Percentiles rank a stretch among this genome's conserved stretches.
Conservation (phyloP, 2,888 invertebrate species). For the Esperia sulphurella region DNA sequence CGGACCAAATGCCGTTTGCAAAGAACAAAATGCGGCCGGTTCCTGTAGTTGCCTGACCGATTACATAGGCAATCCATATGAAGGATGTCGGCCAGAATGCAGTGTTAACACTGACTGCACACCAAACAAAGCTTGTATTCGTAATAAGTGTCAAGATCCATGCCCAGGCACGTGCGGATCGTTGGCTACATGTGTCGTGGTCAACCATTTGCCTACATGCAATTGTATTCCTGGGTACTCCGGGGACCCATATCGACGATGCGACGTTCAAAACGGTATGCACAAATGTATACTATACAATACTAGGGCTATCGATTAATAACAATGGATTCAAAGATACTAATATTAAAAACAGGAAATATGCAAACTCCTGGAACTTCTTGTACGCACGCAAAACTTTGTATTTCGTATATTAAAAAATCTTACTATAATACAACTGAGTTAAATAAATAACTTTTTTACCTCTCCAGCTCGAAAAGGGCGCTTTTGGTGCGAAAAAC, state of each 20-base stretch:
- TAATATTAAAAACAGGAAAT: no score
- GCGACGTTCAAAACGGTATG: slow-evolving; percentile 62
- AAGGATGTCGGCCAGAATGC: slow-evolving; percentile 88
- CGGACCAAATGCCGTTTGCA: slow-evolving; percentile 82
- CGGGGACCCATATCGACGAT: slow-evolving; percentile 86
- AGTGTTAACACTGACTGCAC: slow-evolving; percentile 85
- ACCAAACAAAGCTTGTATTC: slow-evolving; percentile 84
- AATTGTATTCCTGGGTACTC: slow-evolving; percentile 83
- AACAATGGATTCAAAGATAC: no score
- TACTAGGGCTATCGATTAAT: no score
- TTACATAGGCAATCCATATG: slow-evolving; percentile 88
- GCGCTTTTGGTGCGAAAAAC: no score
- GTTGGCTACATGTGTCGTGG: slow-evolving; percentile 84
- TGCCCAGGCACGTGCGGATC: slow-evolving; percentile 88
- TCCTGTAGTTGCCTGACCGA: slow-evolving; percentile 85
- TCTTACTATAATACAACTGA: no score
- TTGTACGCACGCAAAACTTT: no score
- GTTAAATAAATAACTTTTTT: no score
- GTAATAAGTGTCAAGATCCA: slow-evolving; percentile 87
- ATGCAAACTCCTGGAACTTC: no score
- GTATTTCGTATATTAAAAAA: no score
- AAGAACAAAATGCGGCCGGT: slow-evolving; percentile 78
- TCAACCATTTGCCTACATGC: slow-evolving; percentile 85
- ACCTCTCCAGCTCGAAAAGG: no score
- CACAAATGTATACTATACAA: neutral